A percentile compares a stretch with the other conserved stretches of the same genome.
Conservation (phyloP, 2,797 vertebrate genomes). For the Threskiornis aethiopicus region DNA sequence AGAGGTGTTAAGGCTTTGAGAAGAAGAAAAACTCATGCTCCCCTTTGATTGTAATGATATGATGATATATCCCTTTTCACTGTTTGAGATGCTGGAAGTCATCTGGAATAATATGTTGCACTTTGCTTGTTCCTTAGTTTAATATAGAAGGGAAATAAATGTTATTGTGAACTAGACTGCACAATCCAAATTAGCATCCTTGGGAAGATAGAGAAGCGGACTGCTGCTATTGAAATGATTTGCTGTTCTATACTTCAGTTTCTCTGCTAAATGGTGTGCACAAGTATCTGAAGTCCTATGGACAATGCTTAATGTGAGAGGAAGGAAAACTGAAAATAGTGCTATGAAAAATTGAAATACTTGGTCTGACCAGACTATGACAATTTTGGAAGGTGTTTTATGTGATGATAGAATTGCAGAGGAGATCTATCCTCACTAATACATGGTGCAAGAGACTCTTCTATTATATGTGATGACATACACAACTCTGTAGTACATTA, state of each 20-base stretch:
- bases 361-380: neutral
- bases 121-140: neutral
- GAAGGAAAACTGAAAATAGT: neutral
- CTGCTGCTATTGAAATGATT: neutral
- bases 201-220: neutral
- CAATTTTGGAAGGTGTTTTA: conserved; percentile 48
- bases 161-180: neutral
- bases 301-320: neutral
- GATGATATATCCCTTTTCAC: neutral
- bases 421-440: conserved; percentile 32
- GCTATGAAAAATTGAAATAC: neutral
- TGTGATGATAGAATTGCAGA: conserved; percentile 19
- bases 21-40: neutral
- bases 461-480: conserved; percentile 39
- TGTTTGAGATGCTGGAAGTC: neutral
- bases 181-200: neutral
- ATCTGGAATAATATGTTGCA: neutral
- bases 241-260: neutral
- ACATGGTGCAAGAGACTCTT: conserved; percentile 14
- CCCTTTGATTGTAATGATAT: neutral
- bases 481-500: conserved; percentile 54
- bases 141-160: neutral
- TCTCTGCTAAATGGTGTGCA: neutral
- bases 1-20: neutral
- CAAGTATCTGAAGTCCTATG: neutral